phyloP scores from a whole-genome alignment of 2,797 vertebrate species.

The Pseudochirops cupreus region DNA sequence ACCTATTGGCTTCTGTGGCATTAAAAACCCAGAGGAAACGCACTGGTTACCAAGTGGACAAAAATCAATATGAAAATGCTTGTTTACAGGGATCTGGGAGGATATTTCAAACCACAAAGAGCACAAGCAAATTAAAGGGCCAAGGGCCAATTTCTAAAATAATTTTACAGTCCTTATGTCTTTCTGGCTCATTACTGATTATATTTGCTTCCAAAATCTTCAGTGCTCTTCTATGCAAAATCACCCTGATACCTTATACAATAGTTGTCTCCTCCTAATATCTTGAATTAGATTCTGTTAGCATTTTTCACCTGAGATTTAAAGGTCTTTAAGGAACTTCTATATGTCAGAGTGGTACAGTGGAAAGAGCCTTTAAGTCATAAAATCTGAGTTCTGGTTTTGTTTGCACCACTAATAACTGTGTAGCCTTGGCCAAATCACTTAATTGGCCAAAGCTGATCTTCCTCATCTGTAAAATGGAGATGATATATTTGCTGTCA shows the following conservation, averaged over 20 bases:
- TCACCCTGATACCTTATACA: neutral
- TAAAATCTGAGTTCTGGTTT: neutral
- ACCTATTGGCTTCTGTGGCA: constrained; percentile 77
- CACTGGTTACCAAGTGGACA: constrained; percentile 72
- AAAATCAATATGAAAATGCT: constrained; percentile 76
- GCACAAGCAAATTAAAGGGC: constrained; percentile 57
- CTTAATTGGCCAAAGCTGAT: neutral
- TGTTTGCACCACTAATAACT: neutral
- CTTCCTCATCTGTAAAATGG: constrained; percentile 14
- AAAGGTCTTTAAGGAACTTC: neutral
- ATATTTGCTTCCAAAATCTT: neutral
- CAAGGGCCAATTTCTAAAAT: constrained; percentile 45
- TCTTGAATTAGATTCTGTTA: neutral
- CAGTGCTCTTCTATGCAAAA: neutral
- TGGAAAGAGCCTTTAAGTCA: neutral
- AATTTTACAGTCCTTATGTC: constrained; percentile 31
- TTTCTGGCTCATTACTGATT: neutral
- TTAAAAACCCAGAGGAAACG: constrained; percentile 71
- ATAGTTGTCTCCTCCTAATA: neutral
- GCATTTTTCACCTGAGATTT: neutral
- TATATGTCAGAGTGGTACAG: neutral
- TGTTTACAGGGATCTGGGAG: constrained; percentile 70
- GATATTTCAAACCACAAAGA: constrained; percentile 70
- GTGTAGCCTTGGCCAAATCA: neutral
- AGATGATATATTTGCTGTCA: neutral